phyloP scores from a whole-genome alignment of 2,888 invertebrate species.

The Aradus depressus region DNA sequence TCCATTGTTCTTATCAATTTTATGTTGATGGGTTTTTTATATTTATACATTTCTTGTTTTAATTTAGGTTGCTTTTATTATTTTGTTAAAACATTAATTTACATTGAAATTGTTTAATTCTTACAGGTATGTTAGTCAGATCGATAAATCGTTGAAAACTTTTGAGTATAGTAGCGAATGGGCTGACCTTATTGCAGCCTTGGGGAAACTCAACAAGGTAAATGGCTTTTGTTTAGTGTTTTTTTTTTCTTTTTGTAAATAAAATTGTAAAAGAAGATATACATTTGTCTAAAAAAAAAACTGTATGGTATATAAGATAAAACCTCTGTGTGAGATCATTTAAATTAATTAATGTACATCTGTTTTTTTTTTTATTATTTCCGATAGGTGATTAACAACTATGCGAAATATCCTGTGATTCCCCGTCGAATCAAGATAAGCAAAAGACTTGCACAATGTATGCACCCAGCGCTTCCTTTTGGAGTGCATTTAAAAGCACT shows the following conservation, averaged over 20 bases:
- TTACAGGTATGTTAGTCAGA: constrained; percentile 54
- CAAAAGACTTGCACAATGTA: constrained; percentile 83
- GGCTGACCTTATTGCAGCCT: constrained; percentile 83
- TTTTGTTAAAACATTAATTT: constrained; percentile 7
- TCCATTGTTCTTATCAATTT: too few species aligned
- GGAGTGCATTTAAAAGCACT: constrained; percentile 85
- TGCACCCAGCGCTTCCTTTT: constrained; percentile 82
- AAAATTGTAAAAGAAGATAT: background rate
- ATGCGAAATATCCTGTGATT: constrained; percentile 73
- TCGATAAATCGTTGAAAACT: constrained; percentile 78
- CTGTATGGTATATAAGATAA: background rate
- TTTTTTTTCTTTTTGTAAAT: background rate
- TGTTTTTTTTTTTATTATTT: constrained; percentile 30
- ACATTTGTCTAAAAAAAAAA: too few species aligned
- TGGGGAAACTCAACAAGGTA: constrained; percentile 83
- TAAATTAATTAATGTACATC: background rate
- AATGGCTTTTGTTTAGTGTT: background rate
- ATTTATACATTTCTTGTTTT: constrained; percentile 5
- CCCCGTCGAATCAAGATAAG: constrained; percentile 78
- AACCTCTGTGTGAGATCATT: background rate
- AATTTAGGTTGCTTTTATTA: constrained; percentile 1
- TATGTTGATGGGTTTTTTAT: too few species aligned
- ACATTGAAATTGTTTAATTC: background rate
- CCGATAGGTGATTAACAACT: constrained; percentile 65
- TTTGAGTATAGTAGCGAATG: constrained; percentile 92